Evolutionary conservation across 1,140 invertebrate species (phyloP).

Genomic region (Coptotermes formosanus): DNA sequence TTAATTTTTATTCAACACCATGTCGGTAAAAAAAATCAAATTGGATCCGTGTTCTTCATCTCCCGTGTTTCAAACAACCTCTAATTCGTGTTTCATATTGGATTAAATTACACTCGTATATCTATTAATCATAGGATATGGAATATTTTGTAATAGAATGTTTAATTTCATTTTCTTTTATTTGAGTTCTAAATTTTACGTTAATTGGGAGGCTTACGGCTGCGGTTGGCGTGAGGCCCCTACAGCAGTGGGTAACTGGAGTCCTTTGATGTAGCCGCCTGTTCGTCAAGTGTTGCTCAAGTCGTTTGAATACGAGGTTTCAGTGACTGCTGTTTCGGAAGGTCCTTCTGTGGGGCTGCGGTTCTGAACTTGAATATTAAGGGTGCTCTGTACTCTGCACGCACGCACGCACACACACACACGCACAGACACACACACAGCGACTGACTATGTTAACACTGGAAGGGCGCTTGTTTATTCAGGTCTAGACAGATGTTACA

Average conservation of each 20-base stretch:
- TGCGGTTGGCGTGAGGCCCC: background rate
- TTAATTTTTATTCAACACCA: too few relatives aligned
- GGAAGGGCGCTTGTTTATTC: too few relatives aligned
- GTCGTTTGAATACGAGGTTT: background rate
- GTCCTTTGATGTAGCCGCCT: constrained; percentile 6
- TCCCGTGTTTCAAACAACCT: background rate
- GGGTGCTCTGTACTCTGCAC: background rate
- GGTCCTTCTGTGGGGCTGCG: background rate
- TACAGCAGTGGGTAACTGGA: background rate
- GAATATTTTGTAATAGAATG: background rate
- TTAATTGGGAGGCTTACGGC: constrained; percentile 9
- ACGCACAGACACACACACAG: too few relatives aligned
- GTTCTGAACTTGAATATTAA: background rate
- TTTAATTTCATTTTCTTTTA: constrained; percentile 16
- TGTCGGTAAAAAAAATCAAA: too few relatives aligned
- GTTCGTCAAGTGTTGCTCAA: background rate
- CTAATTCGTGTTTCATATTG: constrained; percentile 7
- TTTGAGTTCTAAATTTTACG: constrained; percentile 5
- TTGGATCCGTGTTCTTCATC: too few relatives aligned
- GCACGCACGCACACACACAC: too few relatives aligned
- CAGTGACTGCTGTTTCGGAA: background rate
- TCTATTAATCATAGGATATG: constrained; percentile 3
- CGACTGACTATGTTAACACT: too few relatives aligned
- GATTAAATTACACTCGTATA: background rate
- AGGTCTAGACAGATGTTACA: too few relatives aligned